phyloP scores from a whole-genome alignment of 2,888 invertebrate species.

The Miltochrista miniata region DNA sequence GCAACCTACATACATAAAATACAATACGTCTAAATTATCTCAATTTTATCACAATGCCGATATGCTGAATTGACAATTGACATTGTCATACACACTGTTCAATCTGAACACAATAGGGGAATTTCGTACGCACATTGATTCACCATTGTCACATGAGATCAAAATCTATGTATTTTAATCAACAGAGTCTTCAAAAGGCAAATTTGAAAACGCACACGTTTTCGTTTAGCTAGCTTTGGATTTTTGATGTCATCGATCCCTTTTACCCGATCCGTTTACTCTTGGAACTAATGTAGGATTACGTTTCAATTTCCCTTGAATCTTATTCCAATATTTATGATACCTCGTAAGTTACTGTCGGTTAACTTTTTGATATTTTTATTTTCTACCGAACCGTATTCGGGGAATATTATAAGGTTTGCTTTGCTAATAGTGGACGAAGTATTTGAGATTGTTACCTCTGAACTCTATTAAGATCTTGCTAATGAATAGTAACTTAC shows the following conservation, averaged over 20 bases:
- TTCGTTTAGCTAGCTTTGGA: conserved; percentile 36
- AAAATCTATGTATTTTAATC: conserved; percentile 66
- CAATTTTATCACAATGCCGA: conserved; percentile 51
- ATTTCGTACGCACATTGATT: conserved; percentile 33
- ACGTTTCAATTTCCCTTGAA: conserved; percentile 26
- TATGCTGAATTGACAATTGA: conserved; percentile 55
- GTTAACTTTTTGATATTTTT: background rate
- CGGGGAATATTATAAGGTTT: too few relatives aligned
- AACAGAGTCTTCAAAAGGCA: conserved; percentile 49
- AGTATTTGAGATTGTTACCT: too few relatives aligned
- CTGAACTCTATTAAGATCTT: background rate
- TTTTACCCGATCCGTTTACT: conserved; percentile 31
- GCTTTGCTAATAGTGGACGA: too few relatives aligned
- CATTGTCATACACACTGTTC: conserved; percentile 46
- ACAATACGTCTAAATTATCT: conserved; percentile 48
- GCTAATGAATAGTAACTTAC: background rate
- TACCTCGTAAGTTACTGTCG: background rate
- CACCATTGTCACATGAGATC: conserved; percentile 42
- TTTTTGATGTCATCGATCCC: conserved; percentile 30
- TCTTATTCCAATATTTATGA: conserved; percentile 26
- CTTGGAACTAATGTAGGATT: conserved; percentile 27
- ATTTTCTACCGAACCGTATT: background rate
- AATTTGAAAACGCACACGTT: conserved; percentile 46
- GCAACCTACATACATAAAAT: conserved; percentile 39
- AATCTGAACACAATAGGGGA: conserved; percentile 18